Base-by-base conservation (phyloP, 2,797 vertebrate genomes). In the Heliangelus exortis region DNA sequence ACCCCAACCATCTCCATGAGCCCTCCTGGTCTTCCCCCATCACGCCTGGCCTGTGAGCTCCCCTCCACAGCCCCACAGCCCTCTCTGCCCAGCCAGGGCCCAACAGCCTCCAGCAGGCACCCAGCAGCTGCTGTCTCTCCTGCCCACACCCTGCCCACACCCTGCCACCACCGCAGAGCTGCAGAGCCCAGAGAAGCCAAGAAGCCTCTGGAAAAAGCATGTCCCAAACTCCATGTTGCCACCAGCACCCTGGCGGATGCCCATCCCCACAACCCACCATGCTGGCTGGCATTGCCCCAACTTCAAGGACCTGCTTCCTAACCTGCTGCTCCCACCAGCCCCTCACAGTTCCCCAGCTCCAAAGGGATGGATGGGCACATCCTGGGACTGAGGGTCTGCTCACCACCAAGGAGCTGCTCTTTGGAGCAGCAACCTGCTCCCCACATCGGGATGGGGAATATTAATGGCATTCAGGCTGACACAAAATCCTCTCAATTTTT, bases 161-260 rank as follows among this genome's bases (percentile, higher is more conserved):
- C 16, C 34, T 26, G 39, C 48, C 39, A 25, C 67, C 54, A 75
- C 43, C 17, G 22, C 26, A 20, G 74, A 74, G 18, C n/a, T 54
- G 18, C 23, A 48, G 68, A 80, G 36, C 43, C 28, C 39, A 19
- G 73, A 77, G 76, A 66, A 89, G 39, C 39, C 1, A 1, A 77
- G 80, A 90, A 95, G 75, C 53, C 81, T 90, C 90, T 48, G 12
- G 54, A 88, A 95, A 72, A 89, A 80, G n/a, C 72, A 48, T 39
- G 57, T 90, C 53, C 23, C 51, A n/a, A 84, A 58, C 15, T 31
- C 48, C 79, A 31, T 12, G 31, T 66, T 80, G 48, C 57, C 62
- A 65, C 66, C 28, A 72, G 43, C 59, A 23, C n/a, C 57, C 55
- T 1, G 0, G 21, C 0, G 8, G 21, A 18, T 41, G 34, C 71